phyloP scores from a whole-genome alignment of 2,113 vertebrate species.

The Pimephales promelas region DNA sequence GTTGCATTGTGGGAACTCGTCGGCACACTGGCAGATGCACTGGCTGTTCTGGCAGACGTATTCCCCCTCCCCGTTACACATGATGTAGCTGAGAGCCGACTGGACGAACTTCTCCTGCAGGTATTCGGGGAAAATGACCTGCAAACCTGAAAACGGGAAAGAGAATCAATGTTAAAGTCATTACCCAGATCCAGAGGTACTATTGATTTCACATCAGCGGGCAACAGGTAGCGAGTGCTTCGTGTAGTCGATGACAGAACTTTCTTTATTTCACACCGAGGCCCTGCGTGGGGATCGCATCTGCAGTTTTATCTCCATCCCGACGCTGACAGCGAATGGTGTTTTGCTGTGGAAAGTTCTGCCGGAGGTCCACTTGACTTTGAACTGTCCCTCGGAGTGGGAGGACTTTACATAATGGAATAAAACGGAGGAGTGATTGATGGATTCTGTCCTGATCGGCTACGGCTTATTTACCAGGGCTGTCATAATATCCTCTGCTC shows the following conservation, averaged over 20 bases:
- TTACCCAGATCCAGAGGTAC: conserved; percentile 17
- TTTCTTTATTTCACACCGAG: conserved; percentile 14
- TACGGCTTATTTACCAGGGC: conserved; percentile 62
- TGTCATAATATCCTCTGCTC: conserved; percentile 39
- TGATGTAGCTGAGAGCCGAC: conserved; percentile 98
- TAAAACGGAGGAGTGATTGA: conserved; percentile 64
- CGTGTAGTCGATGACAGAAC: not conserved
- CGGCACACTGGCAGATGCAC: conserved; percentile 90
- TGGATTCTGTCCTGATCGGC: conserved; percentile 58
- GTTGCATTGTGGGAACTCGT: conserved; percentile 98
- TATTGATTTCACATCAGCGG: conserved; percentile 28
- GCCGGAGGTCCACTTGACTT: conserved; percentile 54
- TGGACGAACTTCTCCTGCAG: conserved; percentile 99
- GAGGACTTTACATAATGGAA: conserved; percentile 58
- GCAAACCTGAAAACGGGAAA: conserved; percentile 82
- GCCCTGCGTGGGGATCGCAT: not conserved
- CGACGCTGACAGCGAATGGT: not conserved
- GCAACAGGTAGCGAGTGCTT: not conserved
- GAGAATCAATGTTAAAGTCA: conserved; percentile 36
- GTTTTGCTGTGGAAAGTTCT: conserved; percentile 40
- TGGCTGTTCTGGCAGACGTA: conserved; percentile 92
- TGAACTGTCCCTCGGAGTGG: conserved; percentile 56
- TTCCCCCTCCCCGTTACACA: conserved; percentile 98
- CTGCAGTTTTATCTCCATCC: not conserved
- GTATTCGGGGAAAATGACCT: conserved; percentile 98